These are phyloP conservation scores for Poeciliopsis infans DNA, from an alignment of 2,797 vertebrate species.

Conservation along the genomic window DNA sequence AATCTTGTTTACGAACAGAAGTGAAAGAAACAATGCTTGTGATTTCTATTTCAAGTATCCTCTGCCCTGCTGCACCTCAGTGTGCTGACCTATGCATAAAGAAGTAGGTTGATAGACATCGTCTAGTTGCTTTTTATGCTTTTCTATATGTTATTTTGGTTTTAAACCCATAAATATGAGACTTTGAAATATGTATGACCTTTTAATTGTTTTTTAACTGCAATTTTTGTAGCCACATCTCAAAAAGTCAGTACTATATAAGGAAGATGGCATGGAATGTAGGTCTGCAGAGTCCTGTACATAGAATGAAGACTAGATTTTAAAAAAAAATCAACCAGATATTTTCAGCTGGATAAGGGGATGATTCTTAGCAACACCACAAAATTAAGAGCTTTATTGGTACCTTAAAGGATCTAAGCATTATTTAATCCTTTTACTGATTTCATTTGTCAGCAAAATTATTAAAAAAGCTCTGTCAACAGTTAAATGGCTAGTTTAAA, in stretches of 20 bases:
- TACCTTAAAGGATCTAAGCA: background rate
- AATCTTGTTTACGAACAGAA: slow-evolving; percentile 33
- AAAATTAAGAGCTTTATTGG: background rate
- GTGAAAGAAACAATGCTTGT: background rate
- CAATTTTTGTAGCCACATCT: background rate
- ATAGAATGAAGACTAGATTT: background rate
- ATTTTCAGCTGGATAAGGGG: background rate
- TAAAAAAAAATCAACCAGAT: background rate
- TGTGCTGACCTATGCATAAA: slow-evolving; percentile 90
- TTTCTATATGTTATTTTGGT: slow-evolving; percentile 86
- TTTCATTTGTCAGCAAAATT: background rate
- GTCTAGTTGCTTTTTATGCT: slow-evolving; percentile 81
- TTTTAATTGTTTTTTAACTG: background rate
- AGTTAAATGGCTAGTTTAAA: background rate
- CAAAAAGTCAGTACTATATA: background rate
- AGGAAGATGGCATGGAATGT: background rate
- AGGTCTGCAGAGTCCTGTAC: background rate
- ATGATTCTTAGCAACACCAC: background rate
- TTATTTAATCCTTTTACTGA: background rate
- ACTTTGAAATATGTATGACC: background rate
- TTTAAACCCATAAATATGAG: slow-evolving; percentile 77
- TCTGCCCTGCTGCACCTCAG: slow-evolving; percentile 72
- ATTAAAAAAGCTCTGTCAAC: background rate
- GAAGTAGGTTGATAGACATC: slow-evolving; percentile 81
- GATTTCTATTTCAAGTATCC: background rate